Conservation (phyloP, 2,888 invertebrate genomes). For the Lasioglossum morio region DNA sequence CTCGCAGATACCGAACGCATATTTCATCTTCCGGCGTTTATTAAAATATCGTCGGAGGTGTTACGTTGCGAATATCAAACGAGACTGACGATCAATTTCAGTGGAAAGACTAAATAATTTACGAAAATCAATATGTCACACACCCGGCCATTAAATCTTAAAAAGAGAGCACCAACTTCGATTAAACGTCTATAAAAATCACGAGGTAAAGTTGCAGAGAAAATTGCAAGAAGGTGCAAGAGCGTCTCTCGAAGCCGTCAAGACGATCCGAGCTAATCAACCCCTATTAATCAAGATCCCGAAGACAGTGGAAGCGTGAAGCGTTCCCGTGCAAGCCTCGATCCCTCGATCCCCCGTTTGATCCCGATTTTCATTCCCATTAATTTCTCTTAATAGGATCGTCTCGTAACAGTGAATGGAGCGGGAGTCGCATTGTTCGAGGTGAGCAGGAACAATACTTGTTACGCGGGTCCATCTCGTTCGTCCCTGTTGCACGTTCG, state of each 20-base stretch:
- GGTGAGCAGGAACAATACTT: slow-evolving; percentile 64
- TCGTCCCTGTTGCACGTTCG: neutral
- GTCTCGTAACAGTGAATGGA: slow-evolving; percentile 57
- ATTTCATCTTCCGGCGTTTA: slow-evolving; percentile 22
- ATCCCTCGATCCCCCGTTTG: neutral
- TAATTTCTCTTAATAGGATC: slow-evolving; percentile 69
- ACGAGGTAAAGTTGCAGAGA: neutral
- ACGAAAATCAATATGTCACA: neutral
- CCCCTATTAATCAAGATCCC: neutral
- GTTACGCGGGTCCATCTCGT: neutral
- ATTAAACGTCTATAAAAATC: neutral
- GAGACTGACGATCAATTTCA: slow-evolving; percentile 24
- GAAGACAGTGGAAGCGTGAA: neutral
- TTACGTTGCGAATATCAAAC: neutral
- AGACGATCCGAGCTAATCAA: neutral
- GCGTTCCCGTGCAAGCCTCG: neutral
- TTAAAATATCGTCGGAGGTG: slow-evolving; percentile 29
- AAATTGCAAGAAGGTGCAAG: neutral
- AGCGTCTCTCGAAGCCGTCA: neutral
- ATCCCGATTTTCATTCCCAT: slow-evolving; percentile 72
- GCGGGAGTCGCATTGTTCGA: slow-evolving; percentile 59
- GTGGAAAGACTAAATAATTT: neutral
- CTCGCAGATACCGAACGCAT: slow-evolving; percentile 21
- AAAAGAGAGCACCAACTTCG: neutral
- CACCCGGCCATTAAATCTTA: neutral